These are phyloP conservation scores for Drosophila persimilis DNA, from an alignment of 1,140 invertebrate species.

Conservation along the genomic window DNA sequence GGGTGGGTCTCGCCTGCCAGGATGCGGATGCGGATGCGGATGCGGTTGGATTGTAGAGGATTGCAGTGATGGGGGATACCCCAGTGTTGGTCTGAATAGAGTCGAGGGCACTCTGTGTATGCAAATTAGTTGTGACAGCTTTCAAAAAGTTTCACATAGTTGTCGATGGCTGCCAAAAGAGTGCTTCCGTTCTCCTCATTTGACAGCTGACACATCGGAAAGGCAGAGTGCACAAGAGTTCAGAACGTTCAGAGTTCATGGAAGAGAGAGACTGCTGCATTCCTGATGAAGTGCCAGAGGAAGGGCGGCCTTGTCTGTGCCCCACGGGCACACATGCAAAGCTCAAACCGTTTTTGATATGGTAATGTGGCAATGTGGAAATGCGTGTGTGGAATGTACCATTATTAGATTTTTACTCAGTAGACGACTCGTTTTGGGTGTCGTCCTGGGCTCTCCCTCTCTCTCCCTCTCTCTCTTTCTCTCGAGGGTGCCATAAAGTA, in stretches of 20 bases:
- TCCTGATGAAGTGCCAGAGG: conserved; percentile 1
- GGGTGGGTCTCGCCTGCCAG: conserved; percentile 12
- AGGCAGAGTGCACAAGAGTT: conserved; percentile 33
- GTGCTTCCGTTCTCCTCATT: conserved; percentile 10
- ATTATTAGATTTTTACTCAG: conserved; percentile 68
- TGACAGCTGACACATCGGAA: conserved; percentile 34
- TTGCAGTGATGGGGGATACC: not conserved
- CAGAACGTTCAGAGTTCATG: conserved; percentile 68
- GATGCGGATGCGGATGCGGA: conserved; percentile 3
- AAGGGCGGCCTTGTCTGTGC: conserved; percentile 37
- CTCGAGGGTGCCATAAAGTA: conserved; percentile 74
- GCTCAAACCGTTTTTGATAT: conserved; percentile 67
- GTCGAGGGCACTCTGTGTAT: conserved; percentile 27
- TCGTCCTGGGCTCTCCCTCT: not conserved
- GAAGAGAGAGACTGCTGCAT: conserved; percentile 36
- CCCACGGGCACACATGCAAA: conserved; percentile 35
- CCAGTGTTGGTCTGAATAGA: too few relatives aligned
- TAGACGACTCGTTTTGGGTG: conserved; percentile 4
- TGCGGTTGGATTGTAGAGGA: conserved; percentile 17
- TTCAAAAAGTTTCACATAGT: conserved; percentile 76
- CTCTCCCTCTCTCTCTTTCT: not conserved
- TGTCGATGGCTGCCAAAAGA: conserved; percentile 53
- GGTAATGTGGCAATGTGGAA: conserved; percentile 77
- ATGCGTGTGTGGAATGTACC: conserved; percentile 74
- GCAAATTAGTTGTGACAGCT: conserved; percentile 81